Evolutionary conservation across 2,888 invertebrate genomes (phyloP).

Genomic region (Brachyptera risi): DNA sequence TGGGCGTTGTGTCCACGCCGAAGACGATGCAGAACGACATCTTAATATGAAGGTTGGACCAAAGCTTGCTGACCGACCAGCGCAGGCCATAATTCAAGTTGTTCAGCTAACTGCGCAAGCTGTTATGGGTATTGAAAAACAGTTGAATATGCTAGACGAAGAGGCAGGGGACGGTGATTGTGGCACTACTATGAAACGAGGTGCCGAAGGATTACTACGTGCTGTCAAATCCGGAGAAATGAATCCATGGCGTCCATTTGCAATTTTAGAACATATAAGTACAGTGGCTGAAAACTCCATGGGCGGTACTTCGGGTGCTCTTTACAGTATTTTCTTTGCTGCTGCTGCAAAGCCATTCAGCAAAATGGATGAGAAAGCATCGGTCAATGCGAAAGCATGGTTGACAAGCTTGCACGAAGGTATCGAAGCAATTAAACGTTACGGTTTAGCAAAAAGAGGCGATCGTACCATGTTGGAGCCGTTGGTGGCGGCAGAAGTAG

Average conservation of each 20-base stretch:
- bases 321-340: conserved; percentile 72
- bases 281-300: conserved; percentile 63
- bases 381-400: conserved; percentile 44
- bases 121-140: conserved; percentile 15
- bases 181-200: conserved; percentile 61
- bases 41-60: conserved; percentile 5
- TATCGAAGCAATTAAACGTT: conserved; percentile 58
- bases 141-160: conserved; percentile 54
- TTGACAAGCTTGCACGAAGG: conserved; percentile 52
- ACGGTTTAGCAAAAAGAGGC: conserved; percentile 67
- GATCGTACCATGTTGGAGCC: conserved; percentile 67
- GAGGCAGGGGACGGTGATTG: conserved; percentile 73
- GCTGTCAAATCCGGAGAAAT: conserved; percentile 17
- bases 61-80: conserved; percentile 1
- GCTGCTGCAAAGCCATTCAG: conserved; percentile 48
- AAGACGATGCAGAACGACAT: background rate
- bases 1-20: background rate
- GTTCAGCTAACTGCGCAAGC: conserved; percentile 42
- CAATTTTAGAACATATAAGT: conserved; percentile 31
- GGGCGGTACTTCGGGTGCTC: conserved; percentile 75
- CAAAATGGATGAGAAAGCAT: background rate
- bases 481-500: conserved; percentile 21
- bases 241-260: conserved; percentile 9
- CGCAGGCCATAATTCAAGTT: conserved; percentile 1
- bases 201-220: conserved; percentile 50